Evolutionary conservation across 2,888 invertebrate genomes (phyloP).

Genomic region (Shargacucullia verbasci): DNA sequence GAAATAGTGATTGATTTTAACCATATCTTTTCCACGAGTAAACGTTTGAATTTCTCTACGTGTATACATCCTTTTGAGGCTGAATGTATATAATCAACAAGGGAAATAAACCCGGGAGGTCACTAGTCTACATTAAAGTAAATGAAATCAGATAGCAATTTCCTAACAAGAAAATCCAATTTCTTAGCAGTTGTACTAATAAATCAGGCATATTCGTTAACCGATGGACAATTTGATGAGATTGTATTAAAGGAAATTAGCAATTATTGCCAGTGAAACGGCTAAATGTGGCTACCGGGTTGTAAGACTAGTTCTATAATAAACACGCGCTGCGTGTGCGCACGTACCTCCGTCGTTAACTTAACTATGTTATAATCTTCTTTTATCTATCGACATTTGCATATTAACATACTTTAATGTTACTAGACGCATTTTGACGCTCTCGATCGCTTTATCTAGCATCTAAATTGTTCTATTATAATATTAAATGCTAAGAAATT

Average conservation of each 20-base stretch:
- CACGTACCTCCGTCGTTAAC: constrained; percentile 66
- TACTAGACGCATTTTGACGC: constrained; percentile 71
- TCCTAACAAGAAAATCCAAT: constrained; percentile 39
- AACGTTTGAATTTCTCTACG: no score
- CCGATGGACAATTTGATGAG: constrained; percentile 56
- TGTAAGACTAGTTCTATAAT: constrained; percentile 54
- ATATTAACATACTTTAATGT: constrained; percentile 76
- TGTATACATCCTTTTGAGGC: no score
- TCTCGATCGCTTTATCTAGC: constrained; percentile 75
- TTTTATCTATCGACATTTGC: constrained; percentile 77
- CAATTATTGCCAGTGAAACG: constrained; percentile 65
- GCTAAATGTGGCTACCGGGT: constrained; percentile 58
- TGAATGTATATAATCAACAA: no score
- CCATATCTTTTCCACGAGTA: no score
- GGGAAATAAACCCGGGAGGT: no score
- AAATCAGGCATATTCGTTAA: constrained; percentile 45
- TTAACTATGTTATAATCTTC: constrained; percentile 76
- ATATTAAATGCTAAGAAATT: constrained; percentile 59
- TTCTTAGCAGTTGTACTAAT: constrained; percentile 35
- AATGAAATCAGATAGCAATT: constrained; percentile 22
- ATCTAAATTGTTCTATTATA: constrained; percentile 68
- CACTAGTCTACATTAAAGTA: not conserved
- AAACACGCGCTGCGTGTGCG: constrained; percentile 56
- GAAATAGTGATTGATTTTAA: no score
- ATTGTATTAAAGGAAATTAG: constrained; percentile 66